These are phyloP conservation scores for Tyria jacobaeae DNA, from an alignment of 2,888 invertebrate genomes.

Conservation along the genomic window DNA sequence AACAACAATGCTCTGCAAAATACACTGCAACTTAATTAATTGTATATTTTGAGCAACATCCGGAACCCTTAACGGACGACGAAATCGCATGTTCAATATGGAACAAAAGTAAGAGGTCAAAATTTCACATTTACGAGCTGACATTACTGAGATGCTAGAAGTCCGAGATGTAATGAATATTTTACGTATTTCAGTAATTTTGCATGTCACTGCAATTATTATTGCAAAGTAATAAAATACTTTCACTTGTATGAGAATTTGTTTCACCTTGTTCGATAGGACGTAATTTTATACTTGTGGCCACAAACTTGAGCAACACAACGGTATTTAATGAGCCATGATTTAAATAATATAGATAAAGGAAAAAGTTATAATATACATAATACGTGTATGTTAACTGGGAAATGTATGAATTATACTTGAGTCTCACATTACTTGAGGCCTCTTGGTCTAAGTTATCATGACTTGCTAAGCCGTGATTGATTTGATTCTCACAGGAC, in stretches of 20 bases:
- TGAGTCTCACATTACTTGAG: no score
- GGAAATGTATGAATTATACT: no score
- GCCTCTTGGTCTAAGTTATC: no score
- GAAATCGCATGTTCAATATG: conserved; percentile 16
- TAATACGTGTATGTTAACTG: neutral
- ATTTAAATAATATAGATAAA: neutral
- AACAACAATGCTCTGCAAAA: no score
- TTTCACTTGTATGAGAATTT: conserved; percentile 34
- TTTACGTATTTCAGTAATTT: neutral
- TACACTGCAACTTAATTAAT: no score
- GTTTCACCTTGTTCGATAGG: conserved; percentile 32
- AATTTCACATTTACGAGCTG: conserved; percentile 49
- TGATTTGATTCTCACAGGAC: no score
- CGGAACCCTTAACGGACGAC: conserved; percentile 15
- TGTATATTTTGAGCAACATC: no score
- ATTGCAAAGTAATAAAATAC: conserved; percentile 16
- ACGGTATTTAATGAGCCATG: conserved; percentile 13
- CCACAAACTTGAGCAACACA: conserved; percentile 12
- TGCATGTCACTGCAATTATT: neutral
- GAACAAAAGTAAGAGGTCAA: conserved; percentile 48
- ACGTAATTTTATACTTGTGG: conserved; percentile 18
- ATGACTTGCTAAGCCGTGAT: no score
- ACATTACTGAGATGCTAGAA: conserved; percentile 30
- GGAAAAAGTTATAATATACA: conserved; percentile 2
- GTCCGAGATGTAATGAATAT: conserved; percentile 33